Conservation (phyloP, 2,888 invertebrate species). For the Volucella bombylans region DNA sequence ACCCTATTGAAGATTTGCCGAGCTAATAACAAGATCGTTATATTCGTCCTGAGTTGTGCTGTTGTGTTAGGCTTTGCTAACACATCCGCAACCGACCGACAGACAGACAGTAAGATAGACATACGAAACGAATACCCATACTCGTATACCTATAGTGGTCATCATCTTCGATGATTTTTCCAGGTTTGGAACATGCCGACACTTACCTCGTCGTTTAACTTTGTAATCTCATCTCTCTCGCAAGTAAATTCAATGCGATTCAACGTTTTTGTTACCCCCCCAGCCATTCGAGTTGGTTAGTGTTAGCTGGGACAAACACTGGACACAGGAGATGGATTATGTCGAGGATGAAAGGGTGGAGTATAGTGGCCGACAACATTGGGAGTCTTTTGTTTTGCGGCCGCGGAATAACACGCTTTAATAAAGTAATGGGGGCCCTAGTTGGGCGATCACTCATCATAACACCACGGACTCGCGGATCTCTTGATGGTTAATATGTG, state of each 20-base stretch:
- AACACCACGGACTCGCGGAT: constrained; percentile 70
- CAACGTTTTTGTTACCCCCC: constrained; percentile 16
- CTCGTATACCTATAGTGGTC: not conserved
- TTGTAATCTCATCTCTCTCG: constrained; percentile 69
- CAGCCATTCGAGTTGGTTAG: constrained; percentile 29
- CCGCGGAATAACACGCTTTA: constrained; percentile 72
- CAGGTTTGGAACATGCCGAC: constrained; percentile 72
- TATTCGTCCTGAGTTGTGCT: constrained; percentile 41
- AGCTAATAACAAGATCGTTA: constrained; percentile 74
- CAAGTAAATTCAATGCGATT: constrained; percentile 56
- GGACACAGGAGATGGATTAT: not conserved
- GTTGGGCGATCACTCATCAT: constrained; percentile 74
- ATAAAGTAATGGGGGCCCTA: constrained; percentile 74
- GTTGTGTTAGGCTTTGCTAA: not conserved
- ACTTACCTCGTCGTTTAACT: constrained; percentile 74
- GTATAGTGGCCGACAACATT: not conserved
- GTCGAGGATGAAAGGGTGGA: not conserved
- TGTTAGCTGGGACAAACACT: not conserved
- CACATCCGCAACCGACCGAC: not conserved
- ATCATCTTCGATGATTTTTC: constrained; percentile 71
- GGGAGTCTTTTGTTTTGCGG: constrained; percentile 68
- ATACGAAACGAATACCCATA: not conserved
- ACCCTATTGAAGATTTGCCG: constrained; percentile 74
- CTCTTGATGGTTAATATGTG: constrained; percentile 73
- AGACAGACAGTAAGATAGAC: not conserved